These are phyloP conservation scores for Calephelis perditalis DNA, from an alignment of 2,888 invertebrate genomes.

Conservation along the genomic window DNA sequence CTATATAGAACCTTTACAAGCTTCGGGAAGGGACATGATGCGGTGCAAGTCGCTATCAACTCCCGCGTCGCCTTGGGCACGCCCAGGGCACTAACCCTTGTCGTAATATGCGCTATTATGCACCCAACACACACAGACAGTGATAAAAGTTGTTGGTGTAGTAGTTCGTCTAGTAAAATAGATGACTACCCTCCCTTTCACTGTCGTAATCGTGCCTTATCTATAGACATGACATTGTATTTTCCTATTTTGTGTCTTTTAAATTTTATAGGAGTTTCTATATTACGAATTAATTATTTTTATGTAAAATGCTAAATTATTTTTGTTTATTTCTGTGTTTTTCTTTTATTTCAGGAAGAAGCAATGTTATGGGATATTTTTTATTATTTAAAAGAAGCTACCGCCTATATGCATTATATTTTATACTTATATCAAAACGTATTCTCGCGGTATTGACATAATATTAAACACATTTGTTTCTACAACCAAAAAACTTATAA, in stretches of 20 bases:
- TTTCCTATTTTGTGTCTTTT: not conserved
- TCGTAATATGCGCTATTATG: constrained; percentile 47
- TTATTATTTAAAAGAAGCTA: too few relatives aligned
- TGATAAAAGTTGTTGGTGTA: constrained; percentile 43
- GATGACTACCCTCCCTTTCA: constrained; percentile 74
- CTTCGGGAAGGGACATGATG: constrained; percentile 47
- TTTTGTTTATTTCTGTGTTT: too few relatives aligned
- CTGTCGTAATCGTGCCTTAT: constrained; percentile 53
- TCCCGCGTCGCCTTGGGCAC: constrained; percentile 60
- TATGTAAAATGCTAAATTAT: too few relatives aligned
- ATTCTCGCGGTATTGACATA: too few relatives aligned
- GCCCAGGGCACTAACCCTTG: constrained; percentile 68
- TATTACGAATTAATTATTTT: too few relatives aligned
- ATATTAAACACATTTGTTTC: too few relatives aligned
- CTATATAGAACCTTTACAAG: constrained; percentile 44
- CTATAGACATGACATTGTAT: not conserved
- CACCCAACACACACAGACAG: constrained; percentile 39
- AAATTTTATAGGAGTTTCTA: too few relatives aligned
- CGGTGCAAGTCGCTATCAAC: constrained; percentile 52
- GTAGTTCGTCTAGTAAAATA: constrained; percentile 58
- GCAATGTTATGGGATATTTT: too few relatives aligned
- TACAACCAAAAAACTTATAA: too few relatives aligned
- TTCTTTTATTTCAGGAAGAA: too few relatives aligned
- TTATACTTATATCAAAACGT: too few relatives aligned
- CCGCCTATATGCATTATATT: too few relatives aligned